Evolutionary conservation across 2,888 invertebrate species (phyloP), one percentile per base, ranked within the genome.

Genomic region (Synergus japonicus): DNA sequence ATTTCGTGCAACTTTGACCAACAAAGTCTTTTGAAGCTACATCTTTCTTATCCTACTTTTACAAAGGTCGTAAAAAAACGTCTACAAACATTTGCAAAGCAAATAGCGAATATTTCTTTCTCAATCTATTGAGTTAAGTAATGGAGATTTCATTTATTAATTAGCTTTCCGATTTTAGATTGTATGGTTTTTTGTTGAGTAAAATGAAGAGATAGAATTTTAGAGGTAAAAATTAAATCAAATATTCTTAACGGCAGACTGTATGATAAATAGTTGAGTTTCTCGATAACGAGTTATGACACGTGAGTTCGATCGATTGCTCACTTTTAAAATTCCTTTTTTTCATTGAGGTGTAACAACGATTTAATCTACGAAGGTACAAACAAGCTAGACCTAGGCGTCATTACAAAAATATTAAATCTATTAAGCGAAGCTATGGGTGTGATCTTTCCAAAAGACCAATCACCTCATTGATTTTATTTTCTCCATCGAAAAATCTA

Each of bases 401-500:
- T 90, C 87, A 89, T 92, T 92, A 92, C 91, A 92, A 92, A 92
- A 92, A 92, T 92, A 91, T 92, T 92, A 91, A 92, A 91, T 91
- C 92, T 92, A 92, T 88, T 88, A 92, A 92, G 91, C 92, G 85
- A 90, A 91, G 90, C 90, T 91, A 89, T 54, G 15, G 87, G 86
- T 84, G 81, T 82, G 86, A 85, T 80, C 79, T 80, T 79, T 82
- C 82, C 79, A 80, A 81, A 83, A 85, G 80, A 58, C 29, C 73
- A 73, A 15, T 49, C 49, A 29, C 49, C 13, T 37, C 15, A 37
- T 69, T 76, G n/a, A 44, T 76, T 66, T 81, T 54, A 76, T 78
- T 83, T 80, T 79, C 41, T 44, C 63, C 60, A 77, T 83, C 85
- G 85, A 86, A 88, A 89, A 88, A 88, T 88, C 88, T 86, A 83